Evolutionary conservation across 2,113 vertebrate species (phyloP).

Genomic region (Coregonus clupeaformis): DNA sequence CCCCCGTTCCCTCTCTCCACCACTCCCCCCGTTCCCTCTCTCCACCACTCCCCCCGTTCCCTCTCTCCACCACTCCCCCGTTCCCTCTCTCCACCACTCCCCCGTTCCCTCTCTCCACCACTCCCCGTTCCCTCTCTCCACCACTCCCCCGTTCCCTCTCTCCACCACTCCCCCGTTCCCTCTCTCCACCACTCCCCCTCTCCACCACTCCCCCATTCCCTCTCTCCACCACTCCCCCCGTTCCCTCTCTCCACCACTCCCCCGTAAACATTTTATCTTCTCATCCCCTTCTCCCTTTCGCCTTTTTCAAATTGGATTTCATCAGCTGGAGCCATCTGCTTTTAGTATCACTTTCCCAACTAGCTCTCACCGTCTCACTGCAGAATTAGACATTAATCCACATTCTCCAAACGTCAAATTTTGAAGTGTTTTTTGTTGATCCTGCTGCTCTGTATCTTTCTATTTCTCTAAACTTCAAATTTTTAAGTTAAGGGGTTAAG

Average conservation of each 20-base stretch:
- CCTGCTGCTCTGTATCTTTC: neutral
- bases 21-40: neutral
- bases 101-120: too few relatives aligned
- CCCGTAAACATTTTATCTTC: conserved; percentile 32
- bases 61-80: neutral
- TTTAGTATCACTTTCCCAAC: conserved; percentile 29
- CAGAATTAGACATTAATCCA: neutral
- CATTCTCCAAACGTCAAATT: neutral
- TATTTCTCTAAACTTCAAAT: neutral
- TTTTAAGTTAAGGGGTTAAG: neutral
- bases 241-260: neutral
- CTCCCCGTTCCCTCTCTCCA: neutral
- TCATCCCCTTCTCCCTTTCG: conserved; percentile 21
- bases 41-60: neutral
- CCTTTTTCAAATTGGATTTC: conserved; percentile 11
- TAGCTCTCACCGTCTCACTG: too few relatives aligned
- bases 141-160: too few relatives aligned
- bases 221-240: neutral
- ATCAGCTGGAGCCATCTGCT: conserved; percentile 18
- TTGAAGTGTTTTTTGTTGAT: neutral
- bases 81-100: neutral
- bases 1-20: neutral
- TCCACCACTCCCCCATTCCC: neutral
- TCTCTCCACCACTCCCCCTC: neutral
- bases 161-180: neutral